Evolutionary conservation across 2,113 vertebrate genomes (phyloP).

Genomic region (Tilapia sparmanii): DNA sequence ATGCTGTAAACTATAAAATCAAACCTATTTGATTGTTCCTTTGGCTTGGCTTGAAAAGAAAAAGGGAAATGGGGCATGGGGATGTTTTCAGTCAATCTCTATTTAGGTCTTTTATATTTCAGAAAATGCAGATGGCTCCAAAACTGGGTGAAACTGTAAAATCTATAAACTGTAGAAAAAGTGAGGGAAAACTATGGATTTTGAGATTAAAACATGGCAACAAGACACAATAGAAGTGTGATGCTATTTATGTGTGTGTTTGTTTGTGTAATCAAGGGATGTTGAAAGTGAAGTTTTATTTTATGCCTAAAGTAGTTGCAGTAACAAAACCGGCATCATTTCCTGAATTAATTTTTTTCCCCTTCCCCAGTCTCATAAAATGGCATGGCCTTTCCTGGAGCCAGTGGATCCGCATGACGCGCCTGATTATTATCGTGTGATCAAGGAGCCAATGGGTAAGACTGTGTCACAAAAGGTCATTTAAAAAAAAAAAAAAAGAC

Average conservation of each 20-base stretch:
- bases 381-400: constrained; percentile 98
- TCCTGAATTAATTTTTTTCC: neutral
- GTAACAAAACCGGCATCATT: neutral
- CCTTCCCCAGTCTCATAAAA: constrained; percentile 85
- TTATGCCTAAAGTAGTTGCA: neutral
- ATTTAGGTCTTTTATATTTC: neutral
- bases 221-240: neutral
- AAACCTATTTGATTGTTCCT: no score
- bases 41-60: no score
- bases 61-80: neutral
- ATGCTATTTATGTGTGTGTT: neutral
- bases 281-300: neutral
- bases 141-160: neutral
- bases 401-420: constrained; percentile 95
- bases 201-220: neutral
- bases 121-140: neutral
- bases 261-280: neutral
- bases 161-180: neutral
- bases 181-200: neutral
- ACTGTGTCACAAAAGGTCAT: neutral
- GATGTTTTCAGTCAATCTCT: neutral
- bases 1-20: no score
- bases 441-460: constrained; percentile 99
- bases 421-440: constrained; percentile 96
- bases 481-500: neutral